These are phyloP conservation scores for Petrocephalus microphthalmus DNA, from an alignment of 2,113 vertebrate species.

Conservation along the genomic window DNA sequence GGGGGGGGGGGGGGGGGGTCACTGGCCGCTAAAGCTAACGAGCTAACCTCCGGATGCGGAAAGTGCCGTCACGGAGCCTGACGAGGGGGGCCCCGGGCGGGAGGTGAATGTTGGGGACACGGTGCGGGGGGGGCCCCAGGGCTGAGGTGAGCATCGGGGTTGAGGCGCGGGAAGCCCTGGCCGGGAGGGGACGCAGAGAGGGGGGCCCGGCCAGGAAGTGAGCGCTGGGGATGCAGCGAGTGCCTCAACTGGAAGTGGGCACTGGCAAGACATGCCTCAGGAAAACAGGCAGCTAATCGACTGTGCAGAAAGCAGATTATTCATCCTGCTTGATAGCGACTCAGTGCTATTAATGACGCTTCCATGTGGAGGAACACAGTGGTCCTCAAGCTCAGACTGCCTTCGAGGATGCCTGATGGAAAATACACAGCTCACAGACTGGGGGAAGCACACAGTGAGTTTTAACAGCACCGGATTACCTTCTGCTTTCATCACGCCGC, in stretches of 20 bases:
- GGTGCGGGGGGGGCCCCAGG: too few species aligned
- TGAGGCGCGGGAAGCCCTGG: too few species aligned
- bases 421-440: too few species aligned
- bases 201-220: background rate
- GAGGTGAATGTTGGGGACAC: too few species aligned
- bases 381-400: background rate
- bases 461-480: too few species aligned
- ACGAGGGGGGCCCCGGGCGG: background rate
- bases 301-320: constrained; percentile 3
- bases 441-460: too few species aligned
- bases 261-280: background rate
- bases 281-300: background rate
- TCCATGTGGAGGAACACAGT: too few species aligned
- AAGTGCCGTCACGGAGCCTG: background rate
- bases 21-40: constrained; percentile 6
- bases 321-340: constrained; percentile 18
- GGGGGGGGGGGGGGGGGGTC: background rate
- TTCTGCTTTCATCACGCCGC: too few species aligned
- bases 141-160: background rate
- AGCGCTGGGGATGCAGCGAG: background rate
- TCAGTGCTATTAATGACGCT: too few species aligned
- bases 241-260: too few species aligned
- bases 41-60: background rate
- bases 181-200: too few species aligned
- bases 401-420: too few species aligned